phyloP scores from a whole-genome alignment of 2,888 invertebrate genomes.

The Oxytorus armatus region DNA sequence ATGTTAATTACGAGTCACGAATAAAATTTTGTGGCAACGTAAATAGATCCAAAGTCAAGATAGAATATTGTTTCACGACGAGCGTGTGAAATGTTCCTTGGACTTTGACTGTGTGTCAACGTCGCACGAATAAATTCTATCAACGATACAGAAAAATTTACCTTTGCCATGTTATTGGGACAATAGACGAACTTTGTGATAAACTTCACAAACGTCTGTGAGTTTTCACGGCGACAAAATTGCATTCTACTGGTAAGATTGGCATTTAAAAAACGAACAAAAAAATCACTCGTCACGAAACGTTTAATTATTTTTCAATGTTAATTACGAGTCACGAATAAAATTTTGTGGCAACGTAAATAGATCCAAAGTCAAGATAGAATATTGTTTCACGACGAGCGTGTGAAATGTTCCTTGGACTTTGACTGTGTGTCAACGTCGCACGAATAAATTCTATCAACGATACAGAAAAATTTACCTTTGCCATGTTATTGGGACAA shows the following conservation, averaged over 20 bases:
- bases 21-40: background rate
- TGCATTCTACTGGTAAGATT: conserved; percentile 97
- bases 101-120: conserved; percentile 54
- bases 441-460: conserved; percentile 37
- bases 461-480: conserved; percentile 25
- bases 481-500: conserved; percentile 33
- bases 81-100: conserved; percentile 40
- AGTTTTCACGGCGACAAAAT: conserved; percentile 91
- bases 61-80: background rate
- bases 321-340: background rate
- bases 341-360: background rate
- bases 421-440: conserved; percentile 49
- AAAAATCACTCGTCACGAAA: background rate
- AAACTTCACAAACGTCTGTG: conserved; percentile 30
- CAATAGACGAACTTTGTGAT: conserved; percentile 32
- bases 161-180: conserved; percentile 33
- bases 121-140: conserved; percentile 45
- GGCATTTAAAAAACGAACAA: background rate
- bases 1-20: background rate
- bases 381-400: background rate
- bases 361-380: background rate
- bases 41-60: background rate
- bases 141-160: conserved; percentile 9
- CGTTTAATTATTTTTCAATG: background rate
- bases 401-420: conserved; percentile 50